Evolutionary conservation across 2,888 invertebrate species (phyloP), one percentile per base, ranked within the genome.

Genomic region (Muschampia plurimacula): DNA sequence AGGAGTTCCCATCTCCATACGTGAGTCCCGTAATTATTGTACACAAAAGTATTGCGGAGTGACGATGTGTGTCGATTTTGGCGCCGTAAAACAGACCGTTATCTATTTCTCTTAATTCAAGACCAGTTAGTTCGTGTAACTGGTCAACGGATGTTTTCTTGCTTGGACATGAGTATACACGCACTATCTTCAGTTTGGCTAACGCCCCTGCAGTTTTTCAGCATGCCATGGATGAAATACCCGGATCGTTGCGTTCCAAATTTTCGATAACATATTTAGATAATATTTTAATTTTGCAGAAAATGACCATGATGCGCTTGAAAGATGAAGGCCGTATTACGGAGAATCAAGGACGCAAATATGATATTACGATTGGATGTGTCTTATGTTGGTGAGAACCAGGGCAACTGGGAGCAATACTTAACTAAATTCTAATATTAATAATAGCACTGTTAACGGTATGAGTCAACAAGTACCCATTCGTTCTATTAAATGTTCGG

Each of bases 331-430:
- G n/a, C 32, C 4, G 13, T 13, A n/a, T 65, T 65, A 49, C 32
- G 49, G 32, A n/a, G 46, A n/a, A 65, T 65, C 5, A 49, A n/a
- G 22, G 44, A 49, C 32, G 32, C 49, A 2, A 49, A 49, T 49
- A 49, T 65, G 32, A 44, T 49, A 28, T 44, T 65, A 28, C 12
- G 65, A 2, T 15, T 32, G 3, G 49, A 65, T 32, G 65, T 55
- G 7, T 44, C 70, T 12, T 64, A 57, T 28, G 64, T 44, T 32
- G 70, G 70, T n/a, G 70, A 70, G 2, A 44, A 41, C n/a, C 52
- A 70, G 28, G 22, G 57, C 44, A 52, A 55, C 7, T 70, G 70
- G 70, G 70, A 70, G 22, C 41, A 32, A n/a, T 22, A 41, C 12
- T 55, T 70, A 12, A 22, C 22, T 22, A 22, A 22, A 22, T 22